Conservation (phyloP, 2,113 vertebrate genomes). For the Entomyzon cyanotis region DNA sequence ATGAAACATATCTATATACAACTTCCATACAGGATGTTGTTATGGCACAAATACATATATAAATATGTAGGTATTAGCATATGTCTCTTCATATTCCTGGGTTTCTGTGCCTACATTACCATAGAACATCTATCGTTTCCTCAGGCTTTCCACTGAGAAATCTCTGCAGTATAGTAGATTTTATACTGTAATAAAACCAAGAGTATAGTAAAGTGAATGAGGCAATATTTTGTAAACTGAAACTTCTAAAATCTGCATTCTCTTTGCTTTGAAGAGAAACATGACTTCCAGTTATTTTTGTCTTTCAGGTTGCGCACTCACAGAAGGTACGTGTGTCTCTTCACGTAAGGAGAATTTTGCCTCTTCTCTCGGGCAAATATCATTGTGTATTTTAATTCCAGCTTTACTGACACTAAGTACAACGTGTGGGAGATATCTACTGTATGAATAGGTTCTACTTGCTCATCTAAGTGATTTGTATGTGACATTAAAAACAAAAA, state of each 20-base stretch:
- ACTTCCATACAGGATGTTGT: not conserved
- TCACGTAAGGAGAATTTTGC: not conserved
- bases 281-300: not conserved
- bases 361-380: not conserved
- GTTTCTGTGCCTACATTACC: not conserved
- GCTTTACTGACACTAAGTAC: not conserved
- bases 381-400: not conserved
- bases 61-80: not conserved
- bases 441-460: not conserved
- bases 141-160: not conserved
- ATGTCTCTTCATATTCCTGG: not conserved
- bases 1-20: not conserved
- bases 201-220: not conserved
- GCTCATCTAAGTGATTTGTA: not conserved
- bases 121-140: not conserved
- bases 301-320: constrained; percentile 48
- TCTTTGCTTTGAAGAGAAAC: not conserved
- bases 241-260: not conserved
- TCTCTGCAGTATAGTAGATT: not conserved
- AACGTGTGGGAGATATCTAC: not conserved
- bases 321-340: constrained; percentile 28
- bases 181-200: not conserved
- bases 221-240: not conserved
- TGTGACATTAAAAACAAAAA: not conserved
- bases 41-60: not conserved